A percentile compares a stretch with the other conserved stretches of the same genome.
Evolutionary conservation across 2,797 vertebrate species (phyloP).

Genomic region (Fringilla coelebs): DNA sequence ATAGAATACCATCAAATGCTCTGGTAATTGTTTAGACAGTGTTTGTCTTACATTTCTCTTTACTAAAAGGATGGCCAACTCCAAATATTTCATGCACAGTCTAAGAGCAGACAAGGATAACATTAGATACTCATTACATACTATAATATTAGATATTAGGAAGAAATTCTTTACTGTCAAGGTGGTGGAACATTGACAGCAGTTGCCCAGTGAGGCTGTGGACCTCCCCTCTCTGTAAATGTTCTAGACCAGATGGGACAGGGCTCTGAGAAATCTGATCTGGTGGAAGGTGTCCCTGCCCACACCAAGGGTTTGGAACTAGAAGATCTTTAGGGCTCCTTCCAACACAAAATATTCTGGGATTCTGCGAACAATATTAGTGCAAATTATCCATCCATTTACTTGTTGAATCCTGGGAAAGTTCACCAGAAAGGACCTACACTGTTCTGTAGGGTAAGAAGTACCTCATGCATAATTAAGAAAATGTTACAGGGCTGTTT

Average conservation of each 20-base stretch:
- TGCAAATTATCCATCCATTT: not conserved
- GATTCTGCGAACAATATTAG: not conserved
- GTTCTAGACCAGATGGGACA: not conserved
- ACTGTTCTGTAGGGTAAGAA: not conserved
- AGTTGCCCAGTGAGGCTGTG: not conserved
- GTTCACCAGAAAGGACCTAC: not conserved
- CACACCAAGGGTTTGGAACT: not conserved
- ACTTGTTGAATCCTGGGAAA: not conserved
- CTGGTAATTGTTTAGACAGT: not conserved
- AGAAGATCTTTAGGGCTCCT: not conserved
- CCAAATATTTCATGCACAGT: not conserved
- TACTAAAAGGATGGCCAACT: not conserved
- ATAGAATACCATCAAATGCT: not conserved
- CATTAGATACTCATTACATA: not conserved
- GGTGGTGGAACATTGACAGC: not conserved
- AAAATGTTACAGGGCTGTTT: not conserved
- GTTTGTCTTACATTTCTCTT: not conserved
- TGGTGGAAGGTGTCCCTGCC: not conserved
- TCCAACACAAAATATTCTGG: not conserved
- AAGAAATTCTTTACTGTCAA: not conserved
- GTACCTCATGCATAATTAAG: not conserved
- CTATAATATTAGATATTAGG: not conserved
- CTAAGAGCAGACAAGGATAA: not conserved
- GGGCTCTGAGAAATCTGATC: not conserved
- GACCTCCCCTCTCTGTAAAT: rapidly evolving